These are phyloP conservation scores for Drosophila persimilis DNA, from an alignment of 1,140 invertebrate species.

Conservation along the genomic window DNA sequence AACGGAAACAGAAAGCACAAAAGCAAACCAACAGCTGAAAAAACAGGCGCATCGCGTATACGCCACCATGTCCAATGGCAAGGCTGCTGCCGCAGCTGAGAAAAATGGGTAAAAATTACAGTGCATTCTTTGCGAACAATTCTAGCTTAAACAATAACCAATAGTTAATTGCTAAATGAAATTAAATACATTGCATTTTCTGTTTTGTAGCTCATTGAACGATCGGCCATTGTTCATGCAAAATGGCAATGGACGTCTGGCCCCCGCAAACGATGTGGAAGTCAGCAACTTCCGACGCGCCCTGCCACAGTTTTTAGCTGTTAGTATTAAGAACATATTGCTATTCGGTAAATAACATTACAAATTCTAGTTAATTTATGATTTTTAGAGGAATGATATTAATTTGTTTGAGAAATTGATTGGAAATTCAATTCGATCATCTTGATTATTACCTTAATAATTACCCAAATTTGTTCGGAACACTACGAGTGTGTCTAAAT, in stretches of 20 bases:
- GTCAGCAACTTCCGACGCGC: conserved; percentile 84
- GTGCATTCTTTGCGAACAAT: neutral
- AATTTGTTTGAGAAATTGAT: neutral
- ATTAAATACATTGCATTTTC: conserved; percentile 36
- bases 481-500: too few relatives aligned
- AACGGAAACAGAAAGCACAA: conserved; percentile 6
- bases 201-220: conserved; percentile 60
- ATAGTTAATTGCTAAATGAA: conserved; percentile 27
- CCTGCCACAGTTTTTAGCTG: conserved; percentile 86
- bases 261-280: conserved; percentile 64
- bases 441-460: too few relatives aligned
- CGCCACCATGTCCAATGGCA: conserved; percentile 63
- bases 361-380: conserved; percentile 12
- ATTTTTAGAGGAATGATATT: conserved; percentile 32
- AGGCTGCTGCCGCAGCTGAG: conserved; percentile 49
- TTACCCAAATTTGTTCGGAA: too few relatives aligned
- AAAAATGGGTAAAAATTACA: conserved; percentile 68
- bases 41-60: conserved; percentile 44
- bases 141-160: conserved; percentile 26
- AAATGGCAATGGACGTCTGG: conserved; percentile 61
- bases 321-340: conserved; percentile 87
- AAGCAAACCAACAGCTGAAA: conserved; percentile 17
- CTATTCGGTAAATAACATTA: conserved; percentile 84
- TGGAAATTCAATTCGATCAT: too few relatives aligned
- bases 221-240: conserved; percentile 81